phyloP scores from a whole-genome alignment of 2,113 vertebrate genomes.

The Pterocles gutturalis region DNA sequence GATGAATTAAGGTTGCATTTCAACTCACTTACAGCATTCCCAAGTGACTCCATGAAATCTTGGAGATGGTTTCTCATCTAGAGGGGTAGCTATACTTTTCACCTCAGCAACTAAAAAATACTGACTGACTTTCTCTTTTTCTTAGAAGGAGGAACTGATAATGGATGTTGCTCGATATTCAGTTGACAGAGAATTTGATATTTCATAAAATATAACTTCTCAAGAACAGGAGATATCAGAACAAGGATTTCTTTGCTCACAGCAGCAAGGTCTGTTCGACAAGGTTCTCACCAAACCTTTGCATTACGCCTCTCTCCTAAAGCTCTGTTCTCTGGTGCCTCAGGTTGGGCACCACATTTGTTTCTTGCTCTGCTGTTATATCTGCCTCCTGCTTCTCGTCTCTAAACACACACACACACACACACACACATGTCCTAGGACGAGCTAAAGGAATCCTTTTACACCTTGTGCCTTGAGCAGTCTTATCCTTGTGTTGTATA shows the following conservation, averaged over 20 bases:
- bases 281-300: not conserved
- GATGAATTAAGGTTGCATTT: slow-evolving; percentile 19
- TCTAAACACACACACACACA: not conserved
- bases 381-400: not conserved
- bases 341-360: not conserved
- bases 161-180: not conserved
- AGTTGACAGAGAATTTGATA: not conserved
- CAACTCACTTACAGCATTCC: not conserved
- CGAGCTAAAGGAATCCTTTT: not conserved
- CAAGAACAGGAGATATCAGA: not conserved
- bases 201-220: not conserved
- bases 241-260: not conserved
- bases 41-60: not conserved
- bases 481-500: not conserved
- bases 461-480: not conserved
- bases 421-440: accelerated
- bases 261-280: not conserved
- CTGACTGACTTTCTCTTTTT: not conserved
- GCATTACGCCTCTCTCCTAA: not conserved
- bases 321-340: not conserved
- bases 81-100: slow-evolving; percentile 24
- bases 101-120: not conserved
- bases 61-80: not conserved
- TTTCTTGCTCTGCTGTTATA: not conserved
- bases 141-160: not conserved